Percentiles rank a stretch among this genome's conserved stretches.
Evolutionary conservation across 2,797 vertebrate genomes (phyloP).

Genomic region (Pristis pectinata): DNA sequence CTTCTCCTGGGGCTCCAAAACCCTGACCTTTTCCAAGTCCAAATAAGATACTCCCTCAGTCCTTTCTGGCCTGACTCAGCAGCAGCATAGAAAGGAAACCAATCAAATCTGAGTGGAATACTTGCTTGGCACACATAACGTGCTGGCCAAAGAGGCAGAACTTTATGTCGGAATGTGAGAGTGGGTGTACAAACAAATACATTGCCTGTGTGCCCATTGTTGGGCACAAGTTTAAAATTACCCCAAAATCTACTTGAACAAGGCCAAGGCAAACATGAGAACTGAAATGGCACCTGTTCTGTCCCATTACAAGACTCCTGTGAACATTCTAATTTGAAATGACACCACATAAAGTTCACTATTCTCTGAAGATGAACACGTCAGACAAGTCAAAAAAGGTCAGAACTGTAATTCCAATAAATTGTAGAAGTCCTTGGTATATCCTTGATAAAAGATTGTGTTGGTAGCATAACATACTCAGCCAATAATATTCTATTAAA

Average conservation of each 20-base stretch:
- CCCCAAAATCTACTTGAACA: not conserved
- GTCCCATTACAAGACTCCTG: not conserved
- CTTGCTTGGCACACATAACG: not conserved
- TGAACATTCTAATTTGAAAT: not conserved
- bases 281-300: not conserved
- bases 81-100: too few species aligned
- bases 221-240: not conserved
- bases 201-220: not conserved
- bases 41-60: too few species aligned
- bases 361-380: not conserved
- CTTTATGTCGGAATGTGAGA: too few species aligned
- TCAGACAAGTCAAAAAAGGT: constrained; percentile 17
- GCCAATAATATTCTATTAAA: not conserved
- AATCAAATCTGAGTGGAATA: not conserved
- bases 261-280: not conserved
- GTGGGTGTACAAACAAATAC: not conserved
- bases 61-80: too few species aligned
- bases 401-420: not conserved
- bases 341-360: not conserved
- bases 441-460: not conserved
- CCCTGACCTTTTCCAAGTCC: not conserved
- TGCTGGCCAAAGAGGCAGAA: not conserved
- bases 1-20: too few species aligned
- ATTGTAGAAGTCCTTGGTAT: not conserved
- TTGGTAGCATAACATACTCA: not conserved